Conservation (phyloP, 2,797 vertebrate species). For the Columba guinea region DNA sequence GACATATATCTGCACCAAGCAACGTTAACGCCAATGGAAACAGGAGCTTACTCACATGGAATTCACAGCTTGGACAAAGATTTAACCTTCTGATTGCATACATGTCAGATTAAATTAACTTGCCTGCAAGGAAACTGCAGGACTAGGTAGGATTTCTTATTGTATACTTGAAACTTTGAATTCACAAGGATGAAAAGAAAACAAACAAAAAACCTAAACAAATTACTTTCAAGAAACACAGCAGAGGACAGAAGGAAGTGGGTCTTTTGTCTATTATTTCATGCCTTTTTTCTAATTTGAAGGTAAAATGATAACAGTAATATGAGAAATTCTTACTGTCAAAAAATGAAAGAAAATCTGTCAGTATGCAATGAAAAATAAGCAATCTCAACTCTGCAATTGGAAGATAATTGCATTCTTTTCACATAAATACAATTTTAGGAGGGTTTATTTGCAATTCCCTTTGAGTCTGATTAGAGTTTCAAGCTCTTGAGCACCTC, state of each 20-base stretch:
- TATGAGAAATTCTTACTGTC: background rate
- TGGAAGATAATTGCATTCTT: background rate
- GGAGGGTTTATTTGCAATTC: background rate
- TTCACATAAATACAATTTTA: background rate
- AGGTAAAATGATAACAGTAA: background rate
- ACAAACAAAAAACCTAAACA: background rate
- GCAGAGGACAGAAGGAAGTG: background rate
- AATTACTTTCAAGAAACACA: background rate
- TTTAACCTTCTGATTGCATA: background rate
- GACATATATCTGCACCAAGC: background rate
- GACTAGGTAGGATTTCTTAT: background rate
- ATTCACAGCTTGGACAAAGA: background rate
- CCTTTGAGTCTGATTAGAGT: background rate
- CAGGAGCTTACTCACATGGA: background rate
- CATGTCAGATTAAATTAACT: background rate
- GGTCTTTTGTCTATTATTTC: background rate
- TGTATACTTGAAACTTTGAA: background rate
- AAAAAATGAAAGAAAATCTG: background rate
- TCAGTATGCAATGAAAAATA: background rate
- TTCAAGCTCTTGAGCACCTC: background rate
- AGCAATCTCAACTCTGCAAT: background rate
- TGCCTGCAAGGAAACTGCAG: background rate
- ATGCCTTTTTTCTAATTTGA: background rate
- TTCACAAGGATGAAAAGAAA: background rate
- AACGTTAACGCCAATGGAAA: background rate